Base-by-base conservation (phyloP, 1,140 invertebrate species). In the Lepidurus packardi region DNA sequence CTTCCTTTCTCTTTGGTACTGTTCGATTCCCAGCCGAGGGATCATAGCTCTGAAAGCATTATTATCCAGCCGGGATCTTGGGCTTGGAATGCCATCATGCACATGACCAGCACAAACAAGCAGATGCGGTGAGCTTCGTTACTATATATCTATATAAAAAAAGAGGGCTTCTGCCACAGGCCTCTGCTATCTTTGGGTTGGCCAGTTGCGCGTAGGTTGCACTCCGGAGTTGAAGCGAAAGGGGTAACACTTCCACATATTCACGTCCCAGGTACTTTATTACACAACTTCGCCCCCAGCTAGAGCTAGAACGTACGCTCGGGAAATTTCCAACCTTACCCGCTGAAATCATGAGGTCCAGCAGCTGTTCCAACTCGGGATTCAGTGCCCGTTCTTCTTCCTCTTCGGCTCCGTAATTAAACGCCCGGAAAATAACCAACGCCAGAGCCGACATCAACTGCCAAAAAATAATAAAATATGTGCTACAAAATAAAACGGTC, bases 371-470 rank as follows among this genome's bases (percentile, higher is more conserved):
- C 73, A 98, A 88, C 82, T 95, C 92, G 13, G 91, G 89, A 81
- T 92, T 94, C 78, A 98, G 90, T 80, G 91, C 89, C 79, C 91
- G 88, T 86, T 97, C 94, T 84, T 96, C 94, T 79, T 93, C 91
- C 81, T 92, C 91, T 74, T 89, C 88, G 83, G 94, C 85, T 80
- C 92, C 92, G 86, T 91, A 95, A 85, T 96, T 95, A 82, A 97
- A 86, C n/a, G 94, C 94, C 80, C 90, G 89, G 86, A 93, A 97
- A 78, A 97, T 90, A 78, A 93, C 88, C 78, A 92, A 85, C 7
- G 94, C 95, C 82, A 97, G 84, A 79, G 92, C 91, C 79, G 90
- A 89, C 79, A 95, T 89, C 81, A 95, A 85, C 93, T 95, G 44
- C 7, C 25, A 47, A 75, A 80, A 78, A 34, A 80, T 73, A 80